Evolutionary conservation across 2,113 vertebrate species (phyloP).

Genomic region (Antigone vipio): DNA sequence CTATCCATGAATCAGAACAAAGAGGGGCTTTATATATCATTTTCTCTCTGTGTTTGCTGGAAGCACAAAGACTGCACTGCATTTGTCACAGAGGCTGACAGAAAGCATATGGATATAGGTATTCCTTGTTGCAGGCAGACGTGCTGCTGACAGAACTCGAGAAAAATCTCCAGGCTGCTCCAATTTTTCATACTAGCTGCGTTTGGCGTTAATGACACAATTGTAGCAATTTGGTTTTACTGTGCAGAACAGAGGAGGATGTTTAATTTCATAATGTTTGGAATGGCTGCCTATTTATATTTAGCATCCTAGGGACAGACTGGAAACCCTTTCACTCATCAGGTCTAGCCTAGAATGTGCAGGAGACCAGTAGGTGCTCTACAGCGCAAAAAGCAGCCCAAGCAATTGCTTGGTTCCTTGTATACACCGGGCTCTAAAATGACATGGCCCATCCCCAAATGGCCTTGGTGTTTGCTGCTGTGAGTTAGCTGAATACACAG

Average conservation of each 20-base stretch:
- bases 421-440: neutral
- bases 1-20: neutral
- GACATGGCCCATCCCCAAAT: neutral
- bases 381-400: neutral
- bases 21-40: neutral
- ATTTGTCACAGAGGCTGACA: neutral
- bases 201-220: neutral
- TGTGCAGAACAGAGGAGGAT: neutral
- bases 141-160: neutral
- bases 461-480: neutral
- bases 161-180: neutral
- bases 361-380: neutral
- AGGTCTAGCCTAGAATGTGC: neutral
- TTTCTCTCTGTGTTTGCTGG: neutral
- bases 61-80: neutral
- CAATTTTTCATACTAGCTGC: neutral
- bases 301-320: neutral
- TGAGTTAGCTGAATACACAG: neutral
- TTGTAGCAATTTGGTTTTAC: neutral
- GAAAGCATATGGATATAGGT: neutral
- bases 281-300: neutral
- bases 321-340: neutral
- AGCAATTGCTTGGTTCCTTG: neutral
- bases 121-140: neutral
- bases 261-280: neutral